A percentile compares a stretch with the other conserved stretches of the same genome.
Conservation (phyloP, 2,888 invertebrate genomes). For the Monoplex corrugatus region DNA sequence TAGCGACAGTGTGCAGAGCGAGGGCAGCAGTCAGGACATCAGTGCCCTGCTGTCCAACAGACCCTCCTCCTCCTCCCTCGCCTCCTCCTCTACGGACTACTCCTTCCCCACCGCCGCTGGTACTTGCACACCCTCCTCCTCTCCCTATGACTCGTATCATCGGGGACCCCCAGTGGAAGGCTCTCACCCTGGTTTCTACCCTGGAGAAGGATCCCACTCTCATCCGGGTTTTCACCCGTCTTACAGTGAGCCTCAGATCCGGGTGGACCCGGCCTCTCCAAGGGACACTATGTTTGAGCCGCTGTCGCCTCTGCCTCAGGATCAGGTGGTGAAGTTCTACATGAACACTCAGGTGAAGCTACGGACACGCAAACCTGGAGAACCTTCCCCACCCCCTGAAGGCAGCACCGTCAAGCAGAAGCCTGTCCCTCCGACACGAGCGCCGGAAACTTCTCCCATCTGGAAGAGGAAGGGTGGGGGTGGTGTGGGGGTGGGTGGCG, state of each 20-base stretch:
- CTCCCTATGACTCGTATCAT: slow-evolving; percentile 27
- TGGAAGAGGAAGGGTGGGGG: slow-evolving; percentile 78
- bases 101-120: slow-evolving; percentile 44
- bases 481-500: slow-evolving; percentile 60
- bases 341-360: slow-evolving; percentile 72
- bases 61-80: slow-evolving; percentile 67
- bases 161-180: background rate
- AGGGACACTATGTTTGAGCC: slow-evolving; percentile 67
- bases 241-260: slow-evolving; percentile 67
- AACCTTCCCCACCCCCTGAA: slow-evolving; percentile 42
- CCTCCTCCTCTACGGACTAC: slow-evolving; percentile 59
- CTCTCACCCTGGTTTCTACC: slow-evolving; percentile 45
- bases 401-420: slow-evolving; percentile 35
- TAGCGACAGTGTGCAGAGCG: slow-evolving; percentile 71
- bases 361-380: slow-evolving; percentile 62
- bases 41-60: slow-evolving; percentile 47
- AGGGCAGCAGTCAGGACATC: slow-evolving; percentile 72
- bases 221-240: slow-evolving; percentile 52
- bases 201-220: slow-evolving; percentile 42
- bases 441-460: slow-evolving; percentile 82
- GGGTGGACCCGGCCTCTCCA: slow-evolving; percentile 67
- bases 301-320: slow-evolving; percentile 63
- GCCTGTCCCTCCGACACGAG: slow-evolving; percentile 72
- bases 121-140: slow-evolving; percentile 7
- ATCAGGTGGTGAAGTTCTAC: slow-evolving; percentile 71